Percentiles rank a stretch among this genome's conserved stretches.
These are phyloP conservation scores for Orgyia antiqua DNA, from an alignment of 2,888 invertebrate species.

Conservation along the genomic window DNA sequence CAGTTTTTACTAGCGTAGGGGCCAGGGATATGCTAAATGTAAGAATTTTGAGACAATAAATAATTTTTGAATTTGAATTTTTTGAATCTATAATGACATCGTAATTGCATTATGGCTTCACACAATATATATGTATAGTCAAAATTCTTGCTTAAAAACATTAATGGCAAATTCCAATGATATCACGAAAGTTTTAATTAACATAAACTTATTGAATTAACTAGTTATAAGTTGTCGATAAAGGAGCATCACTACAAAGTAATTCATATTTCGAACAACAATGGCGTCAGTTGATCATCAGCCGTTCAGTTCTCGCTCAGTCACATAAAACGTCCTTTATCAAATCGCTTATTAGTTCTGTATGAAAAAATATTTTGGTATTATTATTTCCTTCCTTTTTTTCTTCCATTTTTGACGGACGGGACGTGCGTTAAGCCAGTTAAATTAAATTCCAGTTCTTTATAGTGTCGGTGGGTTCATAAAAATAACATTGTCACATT, in stretches of 20 bases:
- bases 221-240: neutral
- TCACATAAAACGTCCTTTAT: conserved; percentile 61
- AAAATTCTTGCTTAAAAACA: too few species aligned
- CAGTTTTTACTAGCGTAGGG: too few species aligned
- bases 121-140: too few species aligned
- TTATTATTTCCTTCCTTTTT: conserved; percentile 30
- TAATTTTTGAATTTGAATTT: too few species aligned
- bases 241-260: conserved; percentile 47
- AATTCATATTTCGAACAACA: conserved; percentile 69
- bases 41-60: too few species aligned
- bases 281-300: conserved; percentile 67
- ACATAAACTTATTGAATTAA: too few species aligned
- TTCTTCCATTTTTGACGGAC: conserved; percentile 27
- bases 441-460: conserved; percentile 65
- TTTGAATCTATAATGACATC: too few species aligned
- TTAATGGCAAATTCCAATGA: too few species aligned
- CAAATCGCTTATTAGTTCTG: conserved; percentile 44
- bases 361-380: conserved; percentile 30
- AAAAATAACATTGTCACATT: conserved; percentile 63
- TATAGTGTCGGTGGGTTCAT: conserved; percentile 50
- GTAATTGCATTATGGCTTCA: too few species aligned
- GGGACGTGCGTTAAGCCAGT: conserved; percentile 51
- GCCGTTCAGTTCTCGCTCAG: conserved; percentile 46
- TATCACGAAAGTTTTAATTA: too few species aligned
- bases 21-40: too few species aligned